A percentile compares a stretch with the other conserved stretches of the same genome.
Conservation (phyloP, 1,140 invertebrate genomes). For the Temnothorax curvispinosus region DNA sequence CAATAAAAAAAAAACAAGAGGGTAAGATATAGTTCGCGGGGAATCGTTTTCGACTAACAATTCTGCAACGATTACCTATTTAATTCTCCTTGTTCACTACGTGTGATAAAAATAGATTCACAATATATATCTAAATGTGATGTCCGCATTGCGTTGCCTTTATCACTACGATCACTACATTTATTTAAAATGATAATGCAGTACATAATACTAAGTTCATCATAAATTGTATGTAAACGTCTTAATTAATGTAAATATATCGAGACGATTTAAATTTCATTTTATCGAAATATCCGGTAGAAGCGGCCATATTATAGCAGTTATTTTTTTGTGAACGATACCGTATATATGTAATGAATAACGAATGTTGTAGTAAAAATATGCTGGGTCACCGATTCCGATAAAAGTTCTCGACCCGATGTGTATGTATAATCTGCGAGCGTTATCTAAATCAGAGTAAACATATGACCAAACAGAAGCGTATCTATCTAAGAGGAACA, state of each 20-base stretch:
- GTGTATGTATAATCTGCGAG: constrained; percentile 32
- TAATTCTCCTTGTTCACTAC: constrained; percentile 44
- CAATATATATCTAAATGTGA: constrained; percentile 52
- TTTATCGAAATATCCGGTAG: constrained; percentile 66
- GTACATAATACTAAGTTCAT: constrained; percentile 10
- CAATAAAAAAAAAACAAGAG: constrained; percentile 38
- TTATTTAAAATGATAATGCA: constrained; percentile 13
- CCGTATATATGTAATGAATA: constrained; percentile 55
- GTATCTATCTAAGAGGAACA: constrained; percentile 67
- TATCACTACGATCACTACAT: neutral
- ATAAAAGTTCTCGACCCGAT: constrained; percentile 70
- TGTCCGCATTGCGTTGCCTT: constrained; percentile 1
- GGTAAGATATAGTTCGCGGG: neutral
- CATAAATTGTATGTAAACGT: constrained; percentile 1
- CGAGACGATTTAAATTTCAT: neutral
- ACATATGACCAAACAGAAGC: constrained; percentile 54
- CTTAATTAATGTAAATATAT: constrained; percentile 8
- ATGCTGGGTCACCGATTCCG: constrained; percentile 65
- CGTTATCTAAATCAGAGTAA: constrained; percentile 65
- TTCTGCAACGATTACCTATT: constrained; percentile 10
- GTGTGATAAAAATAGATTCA: constrained; percentile 56
- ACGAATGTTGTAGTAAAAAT: constrained; percentile 70
- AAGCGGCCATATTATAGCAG: constrained; percentile 48
- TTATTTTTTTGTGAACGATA: constrained; percentile 64
- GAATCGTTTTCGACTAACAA: neutral